Evolutionary conservation across 2,888 invertebrate species (phyloP), one percentile per base, ranked within the genome.

Genomic region (Baccha elongata): DNA sequence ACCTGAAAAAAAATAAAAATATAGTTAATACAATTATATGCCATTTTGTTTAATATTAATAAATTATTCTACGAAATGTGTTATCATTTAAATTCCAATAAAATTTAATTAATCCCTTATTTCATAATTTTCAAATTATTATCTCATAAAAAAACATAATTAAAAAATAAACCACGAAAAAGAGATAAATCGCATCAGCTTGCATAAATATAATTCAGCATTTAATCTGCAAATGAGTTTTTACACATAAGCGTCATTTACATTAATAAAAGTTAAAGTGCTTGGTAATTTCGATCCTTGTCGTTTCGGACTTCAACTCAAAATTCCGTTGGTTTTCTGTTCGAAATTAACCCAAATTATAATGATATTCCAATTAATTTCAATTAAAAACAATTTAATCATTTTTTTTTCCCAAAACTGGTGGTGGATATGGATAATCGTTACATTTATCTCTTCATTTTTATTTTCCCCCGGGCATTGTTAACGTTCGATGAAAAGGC

Each of bases 371-470:
- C 58, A 65, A 81, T 81, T 71, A 81, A 76, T 81, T 81, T 81
- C 76, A 81, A 76, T 81, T 81, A 72, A 81, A 81, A 72, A 42
- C 71, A 71, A 76, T 81, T 65, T 71, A 71, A 71, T 50, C 62
- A 46, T 64, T 62, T 67, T 44, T 44, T 19, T 19, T 53, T 53
- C n/a, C 7, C 37, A 40, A 19, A 19, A 40, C 26, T 37, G 44
- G 37, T 60, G 64, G 50, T n/a, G n/a, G n/a, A n/a, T n/a, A n/a
- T n/a, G n/a, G n/a, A 58, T 65, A 69, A 53, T 75, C 50, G 69
- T 46, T 60, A 21, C 32, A 71, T 48, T 76, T 65, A 71, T 65
- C 53, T 58, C 55, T 21, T 37, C 26, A 44, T 64, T 74, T 37
- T 8, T 32, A 72, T 48, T 46, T 15, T 58, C 23, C 11, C 4